Percentiles rank a stretch among this genome's conserved stretches.
Evolutionary conservation across 1,140 invertebrate species (phyloP).

Genomic region (Aphaenogaster rudis): DNA sequence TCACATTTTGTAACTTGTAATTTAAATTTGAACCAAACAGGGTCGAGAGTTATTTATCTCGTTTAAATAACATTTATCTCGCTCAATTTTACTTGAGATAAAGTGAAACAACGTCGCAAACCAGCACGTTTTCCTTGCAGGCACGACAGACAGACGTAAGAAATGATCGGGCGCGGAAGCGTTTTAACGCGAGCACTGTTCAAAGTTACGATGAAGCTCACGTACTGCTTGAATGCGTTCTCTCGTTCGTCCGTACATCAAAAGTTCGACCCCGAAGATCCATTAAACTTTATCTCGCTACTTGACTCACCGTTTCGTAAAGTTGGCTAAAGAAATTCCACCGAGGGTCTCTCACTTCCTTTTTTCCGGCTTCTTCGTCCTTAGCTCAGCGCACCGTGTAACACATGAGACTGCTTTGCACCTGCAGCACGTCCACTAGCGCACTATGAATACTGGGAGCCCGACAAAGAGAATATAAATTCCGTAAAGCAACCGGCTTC

Average conservation of each 20-base stretch:
- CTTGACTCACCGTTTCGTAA: conserved; percentile 75
- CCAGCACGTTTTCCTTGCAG: neutral
- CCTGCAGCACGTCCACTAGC: conserved; percentile 59
- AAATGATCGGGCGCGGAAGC: conserved; percentile 37
- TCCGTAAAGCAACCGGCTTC: neutral
- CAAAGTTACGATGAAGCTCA: conserved; percentile 61
- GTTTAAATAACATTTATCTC: conserved; percentile 53
- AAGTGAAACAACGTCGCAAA: conserved; percentile 18
- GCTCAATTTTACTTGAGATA: conserved; percentile 15
- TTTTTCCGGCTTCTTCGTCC: conserved; percentile 52
- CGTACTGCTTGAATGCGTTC: conserved; percentile 56
- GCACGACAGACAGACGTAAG: conserved; percentile 26
- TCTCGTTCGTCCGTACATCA: conserved; percentile 52
- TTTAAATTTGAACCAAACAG: neutral
- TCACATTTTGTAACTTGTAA: neutral
- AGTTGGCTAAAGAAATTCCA: conserved; percentile 63
- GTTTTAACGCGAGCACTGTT: conserved; percentile 53
- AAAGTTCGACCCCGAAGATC: conserved; percentile 60
- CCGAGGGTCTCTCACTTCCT: conserved; percentile 33
- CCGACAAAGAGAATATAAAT: conserved; percentile 29
- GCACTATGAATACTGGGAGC: conserved; percentile 40
- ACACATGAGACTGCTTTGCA: conserved; percentile 62
- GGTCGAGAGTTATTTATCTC: neutral
- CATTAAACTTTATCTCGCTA: conserved; percentile 72
- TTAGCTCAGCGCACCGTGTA: conserved; percentile 8